Evolutionary conservation across 2,888 invertebrate genomes (phyloP), one percentile per base, ranked within the genome.

Genomic region (Nebria salina): DNA sequence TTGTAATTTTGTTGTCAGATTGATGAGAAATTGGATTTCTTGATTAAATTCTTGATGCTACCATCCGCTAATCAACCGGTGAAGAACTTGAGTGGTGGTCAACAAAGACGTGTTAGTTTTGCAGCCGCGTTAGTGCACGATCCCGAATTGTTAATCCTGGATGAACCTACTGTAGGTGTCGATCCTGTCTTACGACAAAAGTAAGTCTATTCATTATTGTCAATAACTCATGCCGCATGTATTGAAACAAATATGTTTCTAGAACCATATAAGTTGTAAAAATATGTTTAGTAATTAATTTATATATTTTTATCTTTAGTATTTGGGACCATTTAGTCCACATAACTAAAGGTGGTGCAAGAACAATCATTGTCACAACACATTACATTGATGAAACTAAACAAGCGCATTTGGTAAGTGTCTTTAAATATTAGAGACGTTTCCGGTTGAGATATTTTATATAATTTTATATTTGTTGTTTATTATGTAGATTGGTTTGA

Each of bases 111-210:
- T 82, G 94, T 96, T 4, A 96, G 96, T 0, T 91, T 97, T 84
- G 95, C 96, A 0, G 94, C 95, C 0, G 95, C 96, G 0, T 89
- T 97, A 42, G 90, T 97, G 11, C 95, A 96, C 82, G 94, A 95
- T 78, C 97, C 97, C 0, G 95, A 96, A 86, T 90, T 97, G 26
- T 88, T 97, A 81, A 96, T 97, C 85, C 89, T 97, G 81, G 96
- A 97, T 86, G 96, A 97, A 85, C 96, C 96, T 0, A 96, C 96
- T 0, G 96, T 96, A 34, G 96, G 96, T 41, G 95, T 96, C 2
- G 96, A 96, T 88, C 96, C 96, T 0, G 92, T 96, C 15, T 89
- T 96, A 11, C 90, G 95, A 82, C 94, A 95, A 87, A 93, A 81
- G 81, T 86, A 82, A 83, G 74, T 34, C 54, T 8, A 11, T 3